A percentile compares a stretch with the other conserved stretches of the same genome.
These are phyloP conservation scores for Drosophila ficusphila DNA, from an alignment of 1,140 invertebrate genomes.

Conservation along the genomic window DNA sequence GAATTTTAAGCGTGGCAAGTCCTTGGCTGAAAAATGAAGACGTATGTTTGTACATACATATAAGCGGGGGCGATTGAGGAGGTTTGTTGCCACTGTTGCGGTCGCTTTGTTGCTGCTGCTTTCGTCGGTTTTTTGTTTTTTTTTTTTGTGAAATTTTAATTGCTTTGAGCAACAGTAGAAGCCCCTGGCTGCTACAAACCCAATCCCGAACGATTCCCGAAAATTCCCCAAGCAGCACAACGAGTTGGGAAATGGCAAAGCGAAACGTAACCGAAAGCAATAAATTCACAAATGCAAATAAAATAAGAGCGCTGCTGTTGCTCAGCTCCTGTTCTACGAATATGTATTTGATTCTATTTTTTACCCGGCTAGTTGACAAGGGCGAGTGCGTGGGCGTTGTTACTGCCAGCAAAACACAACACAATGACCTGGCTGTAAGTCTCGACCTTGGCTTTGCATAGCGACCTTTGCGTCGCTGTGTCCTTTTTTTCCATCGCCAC, in stretches of 20 bases:
- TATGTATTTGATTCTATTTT: conserved; percentile 43
- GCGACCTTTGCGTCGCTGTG: conserved; percentile 46
- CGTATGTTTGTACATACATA: conserved; percentile 10
- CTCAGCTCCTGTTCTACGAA: conserved; percentile 3
- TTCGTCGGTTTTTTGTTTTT: neutral
- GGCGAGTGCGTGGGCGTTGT: conserved; percentile 35
- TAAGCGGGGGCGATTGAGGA: conserved; percentile 1
- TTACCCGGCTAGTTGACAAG: conserved; percentile 24
- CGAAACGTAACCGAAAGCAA: conserved; percentile 49
- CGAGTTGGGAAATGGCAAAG: conserved; percentile 53
- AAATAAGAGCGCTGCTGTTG: conserved; percentile 42
- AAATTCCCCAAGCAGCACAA: conserved; percentile 53
- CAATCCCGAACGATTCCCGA: conserved; percentile 7
- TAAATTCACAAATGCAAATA: conserved; percentile 73
- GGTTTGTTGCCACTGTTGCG: conserved; percentile 31
- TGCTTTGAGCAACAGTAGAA: conserved; percentile 61
- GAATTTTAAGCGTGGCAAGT: conserved; percentile 49
- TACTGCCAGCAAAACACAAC: conserved; percentile 26
- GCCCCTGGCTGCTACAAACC: conserved; percentile 22
- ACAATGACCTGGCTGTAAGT: conserved; percentile 45
- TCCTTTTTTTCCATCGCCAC: conserved; percentile 15
- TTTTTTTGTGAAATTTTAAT: conserved; percentile 61
- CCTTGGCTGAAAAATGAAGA: conserved; percentile 38
- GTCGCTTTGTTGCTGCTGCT: conserved; percentile 35
- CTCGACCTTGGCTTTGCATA: conserved; percentile 60